Evolutionary conservation across 2,113 vertebrate genomes (phyloP).

Genomic region (Sinocyclocheilus rhinocerous): DNA sequence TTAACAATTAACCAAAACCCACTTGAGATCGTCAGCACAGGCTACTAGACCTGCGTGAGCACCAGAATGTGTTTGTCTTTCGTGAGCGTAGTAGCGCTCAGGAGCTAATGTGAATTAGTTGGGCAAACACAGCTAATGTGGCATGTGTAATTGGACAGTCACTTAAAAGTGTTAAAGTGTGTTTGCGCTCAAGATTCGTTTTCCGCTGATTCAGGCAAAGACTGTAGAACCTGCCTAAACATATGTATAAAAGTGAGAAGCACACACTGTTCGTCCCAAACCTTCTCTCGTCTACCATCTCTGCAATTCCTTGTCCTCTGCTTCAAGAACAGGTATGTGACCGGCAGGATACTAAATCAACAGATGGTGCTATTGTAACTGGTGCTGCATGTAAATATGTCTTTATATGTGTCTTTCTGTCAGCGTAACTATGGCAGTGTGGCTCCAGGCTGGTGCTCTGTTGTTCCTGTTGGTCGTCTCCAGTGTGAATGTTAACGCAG

Average conservation of each 20-base stretch:
- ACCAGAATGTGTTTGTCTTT: conserved; percentile 19
- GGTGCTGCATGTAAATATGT: no score
- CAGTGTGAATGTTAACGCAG: conserved; percentile 58
- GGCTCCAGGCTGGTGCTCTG: conserved; percentile 79
- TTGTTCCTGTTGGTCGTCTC: conserved; percentile 77
- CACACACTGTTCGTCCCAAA: conserved; percentile 60
- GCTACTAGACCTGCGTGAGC: neutral
- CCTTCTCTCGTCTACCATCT: conserved; percentile 38
- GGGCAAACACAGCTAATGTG: conserved; percentile 53
- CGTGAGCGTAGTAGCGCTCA: neutral
- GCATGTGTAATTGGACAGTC: conserved; percentile 50
- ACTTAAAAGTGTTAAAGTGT: conserved; percentile 37
- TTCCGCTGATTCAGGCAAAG: conserved; percentile 54
- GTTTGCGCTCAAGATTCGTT: conserved; percentile 17
- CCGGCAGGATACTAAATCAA: neutral
- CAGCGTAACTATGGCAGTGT: conserved; percentile 81
- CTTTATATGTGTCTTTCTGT: neutral
- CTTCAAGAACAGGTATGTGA: conserved; percentile 42
- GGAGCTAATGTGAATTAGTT: conserved; percentile 48
- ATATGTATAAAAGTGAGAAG: conserved; percentile 61
- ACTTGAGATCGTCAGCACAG: neutral
- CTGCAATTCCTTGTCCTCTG: conserved; percentile 35
- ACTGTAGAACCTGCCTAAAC: neutral
- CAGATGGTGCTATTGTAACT: neutral
- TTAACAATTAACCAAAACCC: conserved; percentile 24